Evolutionary conservation across 2,888 invertebrate genomes (phyloP).

Genomic region (Lasioglossum figueresi): DNA sequence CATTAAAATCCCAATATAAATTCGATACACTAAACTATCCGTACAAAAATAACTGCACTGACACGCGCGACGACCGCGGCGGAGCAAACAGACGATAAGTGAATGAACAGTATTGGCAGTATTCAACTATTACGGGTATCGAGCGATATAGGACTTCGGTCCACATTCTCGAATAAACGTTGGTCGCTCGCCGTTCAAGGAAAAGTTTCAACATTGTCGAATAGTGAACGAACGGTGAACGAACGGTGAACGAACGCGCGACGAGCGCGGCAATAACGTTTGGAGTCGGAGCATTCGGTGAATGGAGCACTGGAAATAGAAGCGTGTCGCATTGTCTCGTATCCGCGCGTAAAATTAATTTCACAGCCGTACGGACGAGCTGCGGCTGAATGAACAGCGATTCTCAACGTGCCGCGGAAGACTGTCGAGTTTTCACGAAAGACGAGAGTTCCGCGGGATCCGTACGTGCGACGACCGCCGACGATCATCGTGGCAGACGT

Average conservation of each 20-base stretch:
- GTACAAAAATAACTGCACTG: neutral
- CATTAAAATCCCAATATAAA: neutral
- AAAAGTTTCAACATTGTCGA: neutral
- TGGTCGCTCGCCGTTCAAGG: neutral
- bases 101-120: neutral
- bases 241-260: neutral
- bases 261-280: neutral
- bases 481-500: conserved; percentile 10
- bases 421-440: neutral
- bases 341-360: conserved; percentile 24
- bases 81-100: neutral
- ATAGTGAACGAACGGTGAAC: neutral
- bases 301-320: conserved; percentile 27
- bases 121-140: neutral
- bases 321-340: conserved; percentile 5
- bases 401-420: neutral
- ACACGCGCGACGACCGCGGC: neutral
- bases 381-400: neutral
- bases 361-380: conserved; percentile 8
- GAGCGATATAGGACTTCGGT: neutral
- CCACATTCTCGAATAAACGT: neutral
- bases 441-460: neutral
- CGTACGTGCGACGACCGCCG: neutral
- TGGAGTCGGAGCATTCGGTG: neutral
- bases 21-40: neutral